Base-by-base conservation (phyloP, 1,140 invertebrate genomes). In the Eupristina koningsbergeri region DNA sequence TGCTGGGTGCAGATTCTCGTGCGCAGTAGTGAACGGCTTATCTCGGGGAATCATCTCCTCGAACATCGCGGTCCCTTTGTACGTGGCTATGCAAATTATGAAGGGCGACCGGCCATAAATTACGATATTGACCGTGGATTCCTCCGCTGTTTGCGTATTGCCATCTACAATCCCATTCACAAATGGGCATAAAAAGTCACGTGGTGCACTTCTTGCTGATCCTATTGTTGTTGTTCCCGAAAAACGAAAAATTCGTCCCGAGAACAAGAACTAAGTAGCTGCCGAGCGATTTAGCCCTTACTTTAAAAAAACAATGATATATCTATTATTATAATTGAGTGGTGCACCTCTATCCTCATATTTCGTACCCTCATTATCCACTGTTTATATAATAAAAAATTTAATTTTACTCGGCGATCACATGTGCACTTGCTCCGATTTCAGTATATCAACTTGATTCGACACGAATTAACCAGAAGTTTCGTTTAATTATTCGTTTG, bases 11-110 rank as follows among this genome's bases (percentile, higher is more conserved):
- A 31, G 17, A 26, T 75, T 77, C 67, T 76, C 81, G 80, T 80
- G 84, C 86, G 84, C 79, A 67, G 89, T 90, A 90, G 89, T 89
- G 86, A 67, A 83, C 88, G 87, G 87, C 89, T 88, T 86, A 90
- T 90, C 89, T 89, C 84, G 74, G 86, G 88, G 88, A 13, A 22
- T 39, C 64, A n/a, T n/a, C n/a, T n/a, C n/a, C n/a, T n/a, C n/a
- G n/a, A n/a, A n/a, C n/a, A n/a, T 69, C 79, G 89, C 88, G 89
- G 89, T 89, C 84, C 88, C 89, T 90, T 90, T 89, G 89, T 89
- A 50, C 69, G 36, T 85, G 87, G 86, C 87, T 89, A 90, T 90
- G 89, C 89, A 90, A 90, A 90, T 90, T 89, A 88, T 88, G 87
- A 88, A 87, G 87, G 84, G 86, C 86, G 85, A 83, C 85, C 80